Conservation (phyloP, 1,140 invertebrate species). For the Drosophila nebulosa region DNA sequence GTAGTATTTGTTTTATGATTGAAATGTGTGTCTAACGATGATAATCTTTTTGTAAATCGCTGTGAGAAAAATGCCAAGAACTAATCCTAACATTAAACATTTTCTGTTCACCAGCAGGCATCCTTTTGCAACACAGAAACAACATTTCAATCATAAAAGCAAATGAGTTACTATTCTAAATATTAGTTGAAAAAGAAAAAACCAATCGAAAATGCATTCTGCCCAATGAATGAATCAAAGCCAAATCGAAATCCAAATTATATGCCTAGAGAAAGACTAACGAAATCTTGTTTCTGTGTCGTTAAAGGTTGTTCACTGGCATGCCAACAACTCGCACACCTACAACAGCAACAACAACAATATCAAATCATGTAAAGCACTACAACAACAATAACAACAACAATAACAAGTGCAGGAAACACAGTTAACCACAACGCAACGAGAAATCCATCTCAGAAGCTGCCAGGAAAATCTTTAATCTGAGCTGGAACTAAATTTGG, state of each 20-base stretch:
- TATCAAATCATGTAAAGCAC: slow-evolving; percentile 67
- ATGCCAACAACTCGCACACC: slow-evolving; percentile 64
- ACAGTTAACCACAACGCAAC: slow-evolving; percentile 25
- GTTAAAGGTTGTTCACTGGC: slow-evolving; percentile 81
- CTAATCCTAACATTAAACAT: slow-evolving; percentile 65
- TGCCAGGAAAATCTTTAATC: slow-evolving; percentile 12
- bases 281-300: slow-evolving; percentile 82
- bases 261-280: slow-evolving; percentile 63
- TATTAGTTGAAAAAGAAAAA: slow-evolving; percentile 37
- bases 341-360: slow-evolving; percentile 47
- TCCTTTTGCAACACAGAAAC: slow-evolving; percentile 81
- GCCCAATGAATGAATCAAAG: neutral
- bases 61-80: slow-evolving; percentile 46
- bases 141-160: slow-evolving; percentile 82
- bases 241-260: neutral
- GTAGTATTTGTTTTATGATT: slow-evolving; percentile 81
- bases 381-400: slow-evolving; percentile 30
- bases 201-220: slow-evolving; percentile 9
- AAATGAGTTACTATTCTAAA: slow-evolving; percentile 31
- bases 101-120: slow-evolving; percentile 76
- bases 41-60: slow-evolving; percentile 26
- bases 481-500: neutral
- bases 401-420: slow-evolving; percentile 25
- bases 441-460: slow-evolving; percentile 22
- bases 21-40: slow-evolving; percentile 80